phyloP scores from a whole-genome alignment of 2,888 invertebrate species.

The Diadromus collaris region DNA sequence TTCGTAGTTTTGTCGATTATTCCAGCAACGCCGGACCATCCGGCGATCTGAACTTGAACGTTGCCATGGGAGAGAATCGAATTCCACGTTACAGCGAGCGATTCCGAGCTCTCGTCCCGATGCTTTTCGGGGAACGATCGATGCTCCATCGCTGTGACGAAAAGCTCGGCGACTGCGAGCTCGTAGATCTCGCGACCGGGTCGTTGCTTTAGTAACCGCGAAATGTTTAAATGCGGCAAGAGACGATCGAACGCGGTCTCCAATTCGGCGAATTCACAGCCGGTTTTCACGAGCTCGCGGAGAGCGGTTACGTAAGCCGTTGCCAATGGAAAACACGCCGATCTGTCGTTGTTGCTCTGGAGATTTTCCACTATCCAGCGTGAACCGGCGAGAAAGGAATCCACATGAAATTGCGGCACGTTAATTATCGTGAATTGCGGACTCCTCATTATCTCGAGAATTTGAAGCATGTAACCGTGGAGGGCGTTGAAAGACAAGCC shows the following conservation, averaged over 20 bases:
- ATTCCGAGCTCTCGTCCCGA: neutral
- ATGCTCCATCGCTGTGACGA: conserved; percentile 57
- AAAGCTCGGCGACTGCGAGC: conserved; percentile 65
- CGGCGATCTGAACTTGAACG: conserved; percentile 66
- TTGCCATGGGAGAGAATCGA: conserved; percentile 64
- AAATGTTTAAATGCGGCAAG: conserved; percentile 65
- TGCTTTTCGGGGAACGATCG: neutral
- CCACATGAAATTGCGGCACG: conserved; percentile 57
- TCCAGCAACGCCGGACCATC: conserved; percentile 65
- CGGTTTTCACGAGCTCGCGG: conserved; percentile 60
- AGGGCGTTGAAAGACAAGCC: conserved; percentile 81
- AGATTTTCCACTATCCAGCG: conserved; percentile 70
- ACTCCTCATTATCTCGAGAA: conserved; percentile 78
- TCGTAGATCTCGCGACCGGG: conserved; percentile 75
- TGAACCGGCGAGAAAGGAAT: conserved; percentile 64
- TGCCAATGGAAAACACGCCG: conserved; percentile 73
- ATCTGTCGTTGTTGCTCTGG: conserved; percentile 62
- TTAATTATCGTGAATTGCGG: conserved; percentile 61
- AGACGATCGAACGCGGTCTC: conserved; percentile 53
- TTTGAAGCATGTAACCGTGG: conserved; percentile 85
- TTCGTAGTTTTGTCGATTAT: conserved; percentile 46
- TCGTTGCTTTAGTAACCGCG: conserved; percentile 65
- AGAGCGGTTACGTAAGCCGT: conserved; percentile 69
- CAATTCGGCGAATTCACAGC: conserved; percentile 49
- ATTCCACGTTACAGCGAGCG: conserved; percentile 55